Conservation (phyloP, 2,113 vertebrate species). For the Fulica atra region DNA sequence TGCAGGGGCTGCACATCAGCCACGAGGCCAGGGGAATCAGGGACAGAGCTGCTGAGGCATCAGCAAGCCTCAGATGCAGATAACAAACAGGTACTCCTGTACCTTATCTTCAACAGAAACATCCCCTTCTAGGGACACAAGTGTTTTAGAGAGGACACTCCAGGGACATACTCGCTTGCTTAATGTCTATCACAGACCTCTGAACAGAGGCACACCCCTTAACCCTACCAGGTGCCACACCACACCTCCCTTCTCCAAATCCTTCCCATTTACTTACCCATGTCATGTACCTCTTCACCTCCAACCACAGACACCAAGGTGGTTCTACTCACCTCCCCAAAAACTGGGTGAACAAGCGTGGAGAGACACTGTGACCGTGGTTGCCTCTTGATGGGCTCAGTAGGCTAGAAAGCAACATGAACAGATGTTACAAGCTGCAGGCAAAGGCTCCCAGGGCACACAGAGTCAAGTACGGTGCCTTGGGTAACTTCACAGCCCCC, state of each 20-base stretch:
- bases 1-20: not conserved
- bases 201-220: not conserved
- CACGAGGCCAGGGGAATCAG: not conserved
- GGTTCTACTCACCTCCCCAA: constrained; percentile 87
- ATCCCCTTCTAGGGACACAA: not conserved
- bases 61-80: not conserved
- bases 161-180: not conserved
- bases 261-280: not conserved
- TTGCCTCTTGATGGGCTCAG: constrained; percentile 89
- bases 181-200: not conserved
- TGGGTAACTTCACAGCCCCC: not conserved
- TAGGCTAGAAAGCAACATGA: constrained; percentile 44
- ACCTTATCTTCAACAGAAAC: not conserved
- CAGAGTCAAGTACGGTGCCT: not conserved
- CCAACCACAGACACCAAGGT: not conserved
- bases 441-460: not conserved
- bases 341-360: constrained; percentile 92
- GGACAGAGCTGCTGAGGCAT: not conserved
- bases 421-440: not conserved
- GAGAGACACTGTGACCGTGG: constrained; percentile 93
- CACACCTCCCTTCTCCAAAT: not conserved
- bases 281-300: not conserved
- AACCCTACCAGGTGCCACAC: not conserved
- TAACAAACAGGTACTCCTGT: not conserved
- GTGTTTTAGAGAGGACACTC: not conserved